Percentiles rank a stretch among this genome's conserved stretches.
phyloP scores from a whole-genome alignment of 2,113 vertebrate genomes.

The Rhabdomys dilectus region DNA sequence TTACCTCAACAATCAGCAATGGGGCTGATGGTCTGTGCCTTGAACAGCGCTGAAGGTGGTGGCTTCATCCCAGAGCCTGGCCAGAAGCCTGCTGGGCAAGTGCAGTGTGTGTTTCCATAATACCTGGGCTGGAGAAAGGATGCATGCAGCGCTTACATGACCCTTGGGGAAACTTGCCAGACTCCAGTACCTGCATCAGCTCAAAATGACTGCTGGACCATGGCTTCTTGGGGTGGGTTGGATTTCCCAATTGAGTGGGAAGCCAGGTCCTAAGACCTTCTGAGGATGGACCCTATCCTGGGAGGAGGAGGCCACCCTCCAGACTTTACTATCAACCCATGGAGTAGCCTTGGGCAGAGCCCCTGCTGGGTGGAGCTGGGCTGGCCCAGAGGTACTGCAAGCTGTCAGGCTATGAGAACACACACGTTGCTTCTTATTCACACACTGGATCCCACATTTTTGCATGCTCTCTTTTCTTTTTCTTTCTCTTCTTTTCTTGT shows the following conservation, averaged over 20 bases:
- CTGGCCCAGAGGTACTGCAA: background rate
- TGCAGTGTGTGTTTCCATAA: rapidly evolving
- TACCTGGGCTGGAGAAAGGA: background rate
- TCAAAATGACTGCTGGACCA: background rate
- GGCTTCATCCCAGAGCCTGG: background rate
- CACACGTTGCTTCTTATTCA: slow-evolving; percentile 62
- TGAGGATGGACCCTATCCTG: background rate
- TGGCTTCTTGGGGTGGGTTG: background rate
- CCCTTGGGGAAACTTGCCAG: rapidly evolving
- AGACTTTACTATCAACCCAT: background rate
- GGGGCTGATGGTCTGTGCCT: background rate
- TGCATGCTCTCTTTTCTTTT: slow-evolving; percentile 67
- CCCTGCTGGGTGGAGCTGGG: background rate
- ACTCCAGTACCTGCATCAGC: rapidly evolving
- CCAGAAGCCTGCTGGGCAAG: background rate
- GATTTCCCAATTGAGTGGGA: background rate
- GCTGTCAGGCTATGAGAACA: background rate
- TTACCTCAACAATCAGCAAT: background rate
- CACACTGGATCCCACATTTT: slow-evolving; percentile 53
- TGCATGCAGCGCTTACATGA: rapidly evolving
- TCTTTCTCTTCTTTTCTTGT: slow-evolving; percentile 48
- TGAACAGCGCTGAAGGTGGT: background rate
- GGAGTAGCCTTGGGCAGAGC: background rate
- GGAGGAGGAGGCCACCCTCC: background rate
- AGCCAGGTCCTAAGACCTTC: background rate